These are phyloP conservation scores for Ellobius talpinus DNA, from an alignment of 2,113 vertebrate species.

Conservation along the genomic window DNA sequence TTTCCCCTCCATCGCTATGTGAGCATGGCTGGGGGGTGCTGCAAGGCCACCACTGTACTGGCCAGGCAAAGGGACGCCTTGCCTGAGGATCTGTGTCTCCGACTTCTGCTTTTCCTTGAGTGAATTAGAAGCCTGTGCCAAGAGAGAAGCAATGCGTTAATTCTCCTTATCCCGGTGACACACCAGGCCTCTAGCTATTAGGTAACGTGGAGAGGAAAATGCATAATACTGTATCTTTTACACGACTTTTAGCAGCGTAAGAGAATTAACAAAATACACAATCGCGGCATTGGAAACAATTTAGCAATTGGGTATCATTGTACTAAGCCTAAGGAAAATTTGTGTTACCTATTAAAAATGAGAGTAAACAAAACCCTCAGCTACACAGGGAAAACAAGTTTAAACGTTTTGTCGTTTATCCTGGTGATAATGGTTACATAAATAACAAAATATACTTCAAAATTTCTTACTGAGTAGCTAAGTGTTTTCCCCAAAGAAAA, in stretches of 20 bases:
- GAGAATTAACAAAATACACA: slow-evolving; percentile 17
- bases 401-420: background rate
- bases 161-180: background rate
- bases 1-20: slow-evolving; percentile 92
- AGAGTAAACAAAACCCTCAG: background rate
- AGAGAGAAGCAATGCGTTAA: slow-evolving; percentile 75
- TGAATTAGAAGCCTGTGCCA: slow-evolving; percentile 90
- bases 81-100: slow-evolving; percentile 89
- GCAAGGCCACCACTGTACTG: slow-evolving; percentile 92
- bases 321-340: slow-evolving; percentile 49
- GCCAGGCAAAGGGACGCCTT: slow-evolving; percentile 89
- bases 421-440: background rate
- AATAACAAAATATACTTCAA: background rate
- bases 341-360: background rate
- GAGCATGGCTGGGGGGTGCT: slow-evolving; percentile 88
- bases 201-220: slow-evolving; percentile 37
- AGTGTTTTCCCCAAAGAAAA: background rate
- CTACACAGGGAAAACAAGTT: background rate
- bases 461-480: background rate
- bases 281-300: slow-evolving; percentile 33
- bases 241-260: background rate
- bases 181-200: slow-evolving; percentile 5
- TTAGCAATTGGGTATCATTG: slow-evolving; percentile 53
- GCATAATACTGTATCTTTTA: slow-evolving; percentile 61
- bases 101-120: slow-evolving; percentile 93